Conservation (phyloP, 2,113 vertebrate species). For the Craseonycteris thonglongyai region DNA sequence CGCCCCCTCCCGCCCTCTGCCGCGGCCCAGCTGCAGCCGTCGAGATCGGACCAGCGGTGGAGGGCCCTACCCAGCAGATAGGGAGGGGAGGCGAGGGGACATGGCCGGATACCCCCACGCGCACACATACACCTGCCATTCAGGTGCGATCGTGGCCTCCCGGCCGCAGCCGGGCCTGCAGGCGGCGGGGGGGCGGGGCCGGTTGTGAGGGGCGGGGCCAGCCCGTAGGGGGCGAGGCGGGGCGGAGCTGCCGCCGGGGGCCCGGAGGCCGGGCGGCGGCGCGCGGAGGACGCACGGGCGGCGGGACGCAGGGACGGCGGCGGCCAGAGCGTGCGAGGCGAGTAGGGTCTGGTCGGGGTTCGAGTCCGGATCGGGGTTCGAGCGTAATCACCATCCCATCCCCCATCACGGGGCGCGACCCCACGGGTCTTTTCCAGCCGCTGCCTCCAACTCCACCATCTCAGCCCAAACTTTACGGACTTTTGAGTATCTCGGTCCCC, state of each 20-base stretch:
- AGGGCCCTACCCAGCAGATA: neutral
- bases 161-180: rapidly evolving
- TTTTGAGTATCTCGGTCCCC: neutral
- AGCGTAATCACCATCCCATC: neutral
- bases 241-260: neutral
- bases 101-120: too few species aligned
- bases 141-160: neutral
- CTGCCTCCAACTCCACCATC: neutral
- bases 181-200: neutral
- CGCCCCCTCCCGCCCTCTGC: neutral
- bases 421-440: neutral
- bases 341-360: slow-evolving; percentile 34
- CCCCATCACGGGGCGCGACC: neutral
- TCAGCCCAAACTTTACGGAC: neutral
- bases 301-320: slow-evolving; percentile 48
- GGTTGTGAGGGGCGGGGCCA: neutral
- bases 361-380: neutral
- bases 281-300: slow-evolving; percentile 34
- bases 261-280: neutral
- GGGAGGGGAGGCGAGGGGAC: neutral
- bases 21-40: neutral
- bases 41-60: neutral
- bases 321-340: slow-evolving; percentile 57
- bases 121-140: neutral
- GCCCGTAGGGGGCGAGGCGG: neutral